Evolutionary conservation across 2,888 invertebrate genomes (phyloP), one percentile per base, ranked within the genome.

Genomic region (Mythimna albipuncta): DNA sequence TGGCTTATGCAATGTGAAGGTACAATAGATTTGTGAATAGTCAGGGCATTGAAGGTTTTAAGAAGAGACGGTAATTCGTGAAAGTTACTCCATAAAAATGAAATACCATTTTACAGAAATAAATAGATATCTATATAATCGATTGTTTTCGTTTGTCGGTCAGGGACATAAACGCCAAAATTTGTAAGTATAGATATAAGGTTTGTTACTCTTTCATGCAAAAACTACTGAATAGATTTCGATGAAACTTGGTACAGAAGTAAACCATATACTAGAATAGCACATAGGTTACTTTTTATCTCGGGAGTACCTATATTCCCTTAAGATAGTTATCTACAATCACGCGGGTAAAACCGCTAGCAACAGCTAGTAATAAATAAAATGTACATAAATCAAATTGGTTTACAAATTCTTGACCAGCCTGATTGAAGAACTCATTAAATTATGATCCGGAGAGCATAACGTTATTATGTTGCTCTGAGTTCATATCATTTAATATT

Each of bases 1-100:
- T 69, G 21, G 54, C 13, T 58, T 65, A 58, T 13, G 74, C 57
- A 44, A 16, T 38, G n/a, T 44, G 19, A 16, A 41, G n/a, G 13
- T 19, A 65, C 26, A 55, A 26, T 19, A 9, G 21, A 71, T 54
- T 58, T 47, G 32, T 11, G 6, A 19, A 70, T n/a, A 26, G 13
- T 59, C n/a, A n/a, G 6, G 11, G 10, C 1, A 11, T 7, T 57
- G 2, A 6, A 7, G 7, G 32, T 21, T 26, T 11, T 55, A 26
- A 5, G 11, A 13, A 21, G 21, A 54, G 10, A 21, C 21, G 0
- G 5, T 54, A 21, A 11, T 11, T 21, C 2, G 5, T 35, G 35
- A 41, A 54, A 41, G 7, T n/a, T 10, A 32, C 19, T 21, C 35
- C 11, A 11, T 11, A 13, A 44, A 13, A 47, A 16, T n/a, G n/a